Evolutionary conservation across 1,140 invertebrate genomes (phyloP).

Genomic region (Anagrus nilaparvatae): DNA sequence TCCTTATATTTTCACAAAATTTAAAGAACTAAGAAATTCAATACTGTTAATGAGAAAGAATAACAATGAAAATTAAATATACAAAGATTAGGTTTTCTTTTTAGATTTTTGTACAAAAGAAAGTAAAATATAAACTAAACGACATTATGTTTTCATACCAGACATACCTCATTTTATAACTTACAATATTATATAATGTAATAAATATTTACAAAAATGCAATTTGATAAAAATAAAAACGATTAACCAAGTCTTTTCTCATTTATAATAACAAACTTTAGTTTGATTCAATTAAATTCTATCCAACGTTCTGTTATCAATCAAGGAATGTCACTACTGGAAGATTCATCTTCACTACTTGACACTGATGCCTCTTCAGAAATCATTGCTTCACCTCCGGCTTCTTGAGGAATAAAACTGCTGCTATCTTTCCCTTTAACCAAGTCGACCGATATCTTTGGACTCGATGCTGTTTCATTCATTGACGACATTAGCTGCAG

Average conservation of each 20-base stretch:
- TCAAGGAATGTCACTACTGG: constrained; percentile 35
- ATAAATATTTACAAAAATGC: constrained; percentile 18
- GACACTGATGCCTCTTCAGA: constrained; percentile 40
- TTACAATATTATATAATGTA: constrained; percentile 6
- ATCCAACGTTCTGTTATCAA: constrained; percentile 19
- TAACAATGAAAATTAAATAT: too few relatives aligned
- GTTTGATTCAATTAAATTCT: neutral
- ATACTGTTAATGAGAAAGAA: too few relatives aligned
- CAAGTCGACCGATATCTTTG: constrained; percentile 10
- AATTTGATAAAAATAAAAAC: constrained; percentile 9
- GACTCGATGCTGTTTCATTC: too few relatives aligned
- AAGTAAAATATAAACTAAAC: constrained; percentile 14
- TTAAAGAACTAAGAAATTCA: too few relatives aligned
- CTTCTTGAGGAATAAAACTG: constrained; percentile 36
- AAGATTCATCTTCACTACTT: constrained; percentile 40
- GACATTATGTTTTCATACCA: constrained; percentile 4
- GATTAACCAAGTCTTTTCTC: constrained; percentile 8
- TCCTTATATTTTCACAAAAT: too few relatives aligned
- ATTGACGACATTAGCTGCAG: too few relatives aligned
- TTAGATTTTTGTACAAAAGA: constrained; percentile 15
- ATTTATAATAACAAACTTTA: constrained; percentile 7
- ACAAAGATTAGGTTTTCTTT: too few relatives aligned
- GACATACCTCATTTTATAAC: constrained; percentile 5
- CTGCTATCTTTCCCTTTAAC: constrained; percentile 23
- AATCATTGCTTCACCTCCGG: constrained; percentile 43